Conservation (phyloP, 2,113 vertebrate species). For the Eulacestoma nigropectus region DNA sequence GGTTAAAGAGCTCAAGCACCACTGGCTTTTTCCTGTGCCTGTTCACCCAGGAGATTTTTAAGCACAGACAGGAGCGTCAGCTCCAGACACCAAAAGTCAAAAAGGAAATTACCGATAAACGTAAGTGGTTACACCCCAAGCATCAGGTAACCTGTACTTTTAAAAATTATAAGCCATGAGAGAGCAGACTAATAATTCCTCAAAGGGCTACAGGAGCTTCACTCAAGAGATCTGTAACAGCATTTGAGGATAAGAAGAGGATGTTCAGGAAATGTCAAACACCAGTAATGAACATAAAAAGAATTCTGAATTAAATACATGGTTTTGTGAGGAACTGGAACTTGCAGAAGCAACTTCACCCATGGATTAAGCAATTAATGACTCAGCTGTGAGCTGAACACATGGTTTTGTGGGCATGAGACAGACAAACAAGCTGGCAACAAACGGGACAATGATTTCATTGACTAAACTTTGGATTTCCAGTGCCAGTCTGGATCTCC, state of each 20-base stretch:
- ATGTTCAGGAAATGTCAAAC: not conserved
- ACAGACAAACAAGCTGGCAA: not conserved
- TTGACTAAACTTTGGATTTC: not conserved
- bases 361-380: not conserved
- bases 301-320: not conserved
- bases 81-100: not conserved
- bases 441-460: not conserved
- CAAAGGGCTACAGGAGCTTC: not conserved
- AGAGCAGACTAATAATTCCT: not conserved
- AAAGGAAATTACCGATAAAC: not conserved
- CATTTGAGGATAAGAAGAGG: not conserved
- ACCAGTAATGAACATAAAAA: not conserved
- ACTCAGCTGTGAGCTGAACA: not conserved
- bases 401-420: not conserved
- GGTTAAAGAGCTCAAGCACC: not conserved
- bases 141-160: not conserved
- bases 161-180: not conserved
- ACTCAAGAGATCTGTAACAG: not conserved
- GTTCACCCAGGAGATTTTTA: not conserved
- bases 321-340: not conserved
- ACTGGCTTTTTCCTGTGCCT: not conserved
- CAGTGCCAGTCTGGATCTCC: not conserved
- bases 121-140: not conserved
- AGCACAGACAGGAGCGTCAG: not conserved
- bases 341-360: not conserved